Base-by-base conservation (phyloP, 2,888 invertebrate genomes). In the Eurytoma adleriae region DNA sequence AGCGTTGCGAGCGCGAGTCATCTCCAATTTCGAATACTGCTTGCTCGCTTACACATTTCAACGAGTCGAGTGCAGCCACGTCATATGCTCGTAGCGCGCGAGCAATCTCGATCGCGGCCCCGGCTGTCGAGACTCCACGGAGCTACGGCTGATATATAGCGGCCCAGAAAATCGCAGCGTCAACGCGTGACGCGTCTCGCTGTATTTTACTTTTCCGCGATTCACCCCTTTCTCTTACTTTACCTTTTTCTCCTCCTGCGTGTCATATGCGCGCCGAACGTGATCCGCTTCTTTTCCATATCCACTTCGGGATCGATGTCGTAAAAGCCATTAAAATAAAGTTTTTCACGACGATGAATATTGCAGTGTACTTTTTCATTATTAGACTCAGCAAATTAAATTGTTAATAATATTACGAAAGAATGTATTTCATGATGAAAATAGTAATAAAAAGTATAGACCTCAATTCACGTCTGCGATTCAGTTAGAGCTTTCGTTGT, bases 191-290 rank as follows among this genome's bases (percentile, higher is more conserved):
- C 4, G 40, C 40, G 40, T 40, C 40, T 40, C 40, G n/a, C 54
- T 54, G 14, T 54, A 54, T n/a, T 54, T 54, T n/a, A n/a, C 54
- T 54, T 40, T n/a, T 54, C 54, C 54, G 54, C 54, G 54, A 54
- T 54, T 54, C 54, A 54, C 54, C 54, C 16, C 14, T n/a, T 54
- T 54, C 54, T 54, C 54, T 14, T 16, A 3, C 54, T 54, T 54
- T 54, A 16, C 54, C 14, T 1, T 14, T 54, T n/a, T 54, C 14
- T 14, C 16, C 54, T 12, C 52, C 7, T 14, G 54, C 54, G 54
- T 54, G 14, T 16, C 54, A 14, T 54, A 54, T n/a, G n/a, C 40
- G 3, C 2, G 40, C 40, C 40, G 40, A 40, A 40, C 40, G 4
- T 40, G 40, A 40, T 56, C 18, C 56, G 56, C 7, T 56, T 14